A percentile compares a stretch with the other conserved stretches of the same genome.
Conservation (phyloP, 2,797 vertebrate genomes). For the Cuniculus paca region DNA sequence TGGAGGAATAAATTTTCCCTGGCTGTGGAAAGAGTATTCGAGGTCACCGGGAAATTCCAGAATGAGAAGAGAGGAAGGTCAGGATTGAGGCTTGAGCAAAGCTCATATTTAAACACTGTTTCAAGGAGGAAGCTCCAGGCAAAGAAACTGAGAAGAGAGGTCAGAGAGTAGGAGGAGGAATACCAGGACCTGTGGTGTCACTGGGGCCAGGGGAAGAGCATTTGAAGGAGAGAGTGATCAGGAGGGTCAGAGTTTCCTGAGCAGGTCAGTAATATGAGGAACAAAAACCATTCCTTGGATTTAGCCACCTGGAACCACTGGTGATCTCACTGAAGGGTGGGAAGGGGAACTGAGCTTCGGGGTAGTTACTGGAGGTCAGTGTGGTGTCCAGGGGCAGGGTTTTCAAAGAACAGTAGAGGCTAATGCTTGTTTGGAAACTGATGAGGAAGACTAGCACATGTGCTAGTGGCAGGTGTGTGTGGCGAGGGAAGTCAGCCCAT, state of each 20-base stretch:
- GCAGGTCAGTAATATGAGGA: background rate
- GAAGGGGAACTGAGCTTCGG: background rate
- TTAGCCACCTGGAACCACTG: constrained; percentile 23
- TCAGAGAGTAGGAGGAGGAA: background rate
- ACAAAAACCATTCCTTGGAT: constrained; percentile 46
- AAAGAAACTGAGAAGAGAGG: constrained; percentile 5
- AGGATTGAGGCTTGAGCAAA: background rate
- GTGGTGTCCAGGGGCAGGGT: background rate
- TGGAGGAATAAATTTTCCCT: background rate
- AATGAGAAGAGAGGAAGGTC: constrained; percentile 22
- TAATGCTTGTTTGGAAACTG: constrained; percentile 1
- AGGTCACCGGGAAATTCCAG: background rate
- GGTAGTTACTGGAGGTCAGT: background rate
- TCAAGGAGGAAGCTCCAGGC: constrained; percentile 20
- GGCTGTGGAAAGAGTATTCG: background rate
- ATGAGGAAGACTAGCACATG: background rate
- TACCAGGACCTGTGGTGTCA: background rate
- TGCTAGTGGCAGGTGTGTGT: background rate
- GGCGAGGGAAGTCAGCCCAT: background rate
- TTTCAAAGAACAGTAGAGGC: background rate
- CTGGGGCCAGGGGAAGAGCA: background rate
- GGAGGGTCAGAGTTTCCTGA: background rate
- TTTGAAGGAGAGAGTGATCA: constrained; percentile 20
- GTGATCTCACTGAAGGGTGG: background rate
- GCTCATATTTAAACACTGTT: constrained; percentile 32